These are phyloP conservation scores for Notodonta ziczac DNA, from an alignment of 2,888 invertebrate genomes.

Conservation along the genomic window DNA sequence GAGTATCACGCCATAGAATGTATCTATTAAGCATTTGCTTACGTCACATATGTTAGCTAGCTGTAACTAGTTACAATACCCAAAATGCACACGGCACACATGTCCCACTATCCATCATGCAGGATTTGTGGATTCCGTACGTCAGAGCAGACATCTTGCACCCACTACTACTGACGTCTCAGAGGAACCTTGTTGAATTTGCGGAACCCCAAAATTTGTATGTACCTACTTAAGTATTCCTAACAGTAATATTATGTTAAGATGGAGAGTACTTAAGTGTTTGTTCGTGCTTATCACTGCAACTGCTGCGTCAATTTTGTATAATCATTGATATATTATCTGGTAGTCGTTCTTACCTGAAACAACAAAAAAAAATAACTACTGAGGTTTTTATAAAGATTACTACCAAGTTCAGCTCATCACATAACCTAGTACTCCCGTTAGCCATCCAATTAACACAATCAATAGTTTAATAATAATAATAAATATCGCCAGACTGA, in stretches of 20 bases:
- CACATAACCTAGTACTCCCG: no score
- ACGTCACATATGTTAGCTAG: neutral
- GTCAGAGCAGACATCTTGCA: constrained; percentile 34
- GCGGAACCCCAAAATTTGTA: constrained; percentile 19
- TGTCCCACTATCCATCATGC: constrained; percentile 47
- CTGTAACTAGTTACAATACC: constrained; percentile 23
- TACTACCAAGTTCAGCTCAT: no score
- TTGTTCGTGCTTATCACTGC: neutral
- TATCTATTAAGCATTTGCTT: neutral
- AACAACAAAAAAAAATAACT: constrained; percentile 21
- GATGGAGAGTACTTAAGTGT: no score
- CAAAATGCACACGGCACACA: constrained; percentile 40
- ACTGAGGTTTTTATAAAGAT: no score
- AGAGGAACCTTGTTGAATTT: constrained; percentile 19
- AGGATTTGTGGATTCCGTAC: constrained; percentile 42
- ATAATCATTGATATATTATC: neutral
- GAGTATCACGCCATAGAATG: no score
- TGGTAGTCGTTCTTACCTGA: constrained; percentile 31
- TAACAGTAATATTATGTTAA: neutral
- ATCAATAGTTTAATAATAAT: no score
- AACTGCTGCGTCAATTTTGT: neutral
- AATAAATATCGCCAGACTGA: no score
- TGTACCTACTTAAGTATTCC: neutral
- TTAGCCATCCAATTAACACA: no score
- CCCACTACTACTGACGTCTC: constrained; percentile 25